phyloP scores from a whole-genome alignment of 1,140 invertebrate species.

The Zaprionus vittiger region DNA sequence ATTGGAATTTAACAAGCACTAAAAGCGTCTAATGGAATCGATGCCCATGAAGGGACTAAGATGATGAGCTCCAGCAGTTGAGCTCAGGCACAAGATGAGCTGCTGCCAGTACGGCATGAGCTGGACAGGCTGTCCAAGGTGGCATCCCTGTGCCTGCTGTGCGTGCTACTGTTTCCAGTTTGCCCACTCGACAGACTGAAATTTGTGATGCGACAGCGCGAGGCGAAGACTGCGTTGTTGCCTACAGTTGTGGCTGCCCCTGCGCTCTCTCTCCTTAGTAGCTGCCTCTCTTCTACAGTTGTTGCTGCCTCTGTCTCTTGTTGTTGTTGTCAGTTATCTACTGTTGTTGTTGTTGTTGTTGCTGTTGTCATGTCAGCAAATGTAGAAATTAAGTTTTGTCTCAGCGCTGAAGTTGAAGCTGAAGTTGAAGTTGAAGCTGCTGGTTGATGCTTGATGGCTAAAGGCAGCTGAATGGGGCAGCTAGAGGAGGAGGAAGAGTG shows the following conservation, averaged over 20 bases:
- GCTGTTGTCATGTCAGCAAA: constrained; percentile 70
- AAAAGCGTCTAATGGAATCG: constrained; percentile 77
- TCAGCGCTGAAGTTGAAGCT: constrained; percentile 12
- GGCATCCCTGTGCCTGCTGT: constrained; percentile 44
- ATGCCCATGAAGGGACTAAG: constrained; percentile 42
- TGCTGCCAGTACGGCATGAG: background rate
- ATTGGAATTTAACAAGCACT: constrained; percentile 83
- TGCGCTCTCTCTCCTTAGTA: too few relatives aligned
- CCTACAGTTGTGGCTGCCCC: too few relatives aligned
- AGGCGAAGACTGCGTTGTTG: background rate
- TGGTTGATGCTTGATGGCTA: constrained; percentile 34
- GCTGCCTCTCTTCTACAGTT: background rate
- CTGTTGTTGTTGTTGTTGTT: constrained; percentile 2
- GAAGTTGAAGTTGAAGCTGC: constrained; percentile 9
- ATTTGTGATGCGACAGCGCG: constrained; percentile 25
- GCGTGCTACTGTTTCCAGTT: constrained; percentile 61
- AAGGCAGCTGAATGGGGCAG: constrained; percentile 15
- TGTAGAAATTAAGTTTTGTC: constrained; percentile 81
- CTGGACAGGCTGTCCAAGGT: background rate
- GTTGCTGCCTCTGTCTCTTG: background rate
- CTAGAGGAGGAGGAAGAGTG: background rate
- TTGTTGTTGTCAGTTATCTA: constrained; percentile 7
- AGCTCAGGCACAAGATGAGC: constrained; percentile 20
- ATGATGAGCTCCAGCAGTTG: constrained; percentile 23
- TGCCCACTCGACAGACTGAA: constrained; percentile 49